Evolutionary conservation across 1,140 invertebrate species (phyloP).

Genomic region (Heterodera schachtii): DNA sequence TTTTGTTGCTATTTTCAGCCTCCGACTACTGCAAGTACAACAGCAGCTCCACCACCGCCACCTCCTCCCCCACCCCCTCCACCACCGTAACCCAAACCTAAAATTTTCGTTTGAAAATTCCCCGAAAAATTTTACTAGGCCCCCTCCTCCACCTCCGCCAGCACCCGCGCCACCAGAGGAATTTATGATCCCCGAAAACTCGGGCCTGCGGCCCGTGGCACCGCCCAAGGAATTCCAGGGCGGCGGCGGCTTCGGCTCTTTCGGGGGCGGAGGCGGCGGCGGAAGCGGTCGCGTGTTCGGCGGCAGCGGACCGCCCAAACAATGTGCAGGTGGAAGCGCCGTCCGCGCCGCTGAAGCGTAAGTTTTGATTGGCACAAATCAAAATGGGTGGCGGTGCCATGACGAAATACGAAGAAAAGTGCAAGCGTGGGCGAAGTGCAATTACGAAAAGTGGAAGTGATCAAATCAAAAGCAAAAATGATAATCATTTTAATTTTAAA

Average conservation of each 20-base stretch:
- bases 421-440: too few species aligned
- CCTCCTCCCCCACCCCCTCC: conserved; percentile 14
- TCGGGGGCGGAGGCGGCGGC: conserved; percentile 39
- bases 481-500: too few species aligned
- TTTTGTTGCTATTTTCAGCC: background rate
- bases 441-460: too few species aligned
- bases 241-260: conserved; percentile 53
- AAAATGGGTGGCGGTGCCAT: too few species aligned
- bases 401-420: too few species aligned
- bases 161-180: conserved; percentile 45
- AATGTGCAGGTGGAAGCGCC: conserved; percentile 37
- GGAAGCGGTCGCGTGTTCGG: conserved; percentile 33
- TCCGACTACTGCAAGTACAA: background rate
- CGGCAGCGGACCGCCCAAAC: conserved; percentile 29
- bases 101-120: background rate
- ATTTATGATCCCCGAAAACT: conserved; percentile 63
- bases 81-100: conserved; percentile 7
- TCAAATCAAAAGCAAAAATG: too few species aligned
- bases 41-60: background rate
- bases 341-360: conserved; percentile 39
- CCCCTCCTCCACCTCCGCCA: too few species aligned
- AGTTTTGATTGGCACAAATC: background rate
- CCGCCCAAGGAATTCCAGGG: conserved; percentile 61
- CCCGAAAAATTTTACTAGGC: background rate
- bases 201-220: conserved; percentile 60